Evolutionary conservation across 2,113 vertebrate species (phyloP), one percentile per base, ranked within the genome.

Genomic region (Dolichotis patagonum): DNA sequence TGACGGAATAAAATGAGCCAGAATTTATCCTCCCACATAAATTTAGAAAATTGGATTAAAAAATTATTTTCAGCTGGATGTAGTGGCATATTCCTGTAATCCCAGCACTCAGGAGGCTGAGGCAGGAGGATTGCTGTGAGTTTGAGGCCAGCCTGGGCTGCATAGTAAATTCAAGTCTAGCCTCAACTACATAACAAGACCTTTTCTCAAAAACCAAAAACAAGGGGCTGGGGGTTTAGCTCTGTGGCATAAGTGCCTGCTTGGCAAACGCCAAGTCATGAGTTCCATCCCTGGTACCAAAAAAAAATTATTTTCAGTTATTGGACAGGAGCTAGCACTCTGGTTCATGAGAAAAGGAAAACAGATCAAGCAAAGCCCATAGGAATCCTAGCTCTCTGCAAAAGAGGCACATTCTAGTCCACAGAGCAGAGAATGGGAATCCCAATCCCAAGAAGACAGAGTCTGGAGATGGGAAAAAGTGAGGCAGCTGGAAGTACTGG

Each of bases 31-130:
- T 91, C n/a, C 43, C 56, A 82, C 52, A 52, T 9, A 58, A 85
- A 60, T 43, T 46, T 35, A 62, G 87, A 78, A 91, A 97, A 91
- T 1, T 13, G 58, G 60, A 95, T 56, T 24, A 83, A 77, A 93
- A 78, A 35, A 49, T 58, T 78, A 41, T 90, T 85, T 85, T 78
- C 58, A 32, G 28, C 63, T 5, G 12, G 54, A 56, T 4, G 5
- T 56, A 19, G 54, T 56, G 28, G 63, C 63, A 65, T 30, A 32
- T 12, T 65, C 63, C 30, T 67, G 30, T 67, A 67, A 35, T 67
- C 63, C 63, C 63, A 67, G 30, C 30, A 67, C 63, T 13, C 4
- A 32, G 13, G 14, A 32, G 63, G 63, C 62, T 63, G 62, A 63
- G 5, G 16, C 54, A 56, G 54, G 28, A 67, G 26, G 63, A 67